A percentile compares a stretch with the other conserved stretches of the same genome.
Conservation (phyloP, 2,113 vertebrate genomes). For the Callithrix jacchus region DNA sequence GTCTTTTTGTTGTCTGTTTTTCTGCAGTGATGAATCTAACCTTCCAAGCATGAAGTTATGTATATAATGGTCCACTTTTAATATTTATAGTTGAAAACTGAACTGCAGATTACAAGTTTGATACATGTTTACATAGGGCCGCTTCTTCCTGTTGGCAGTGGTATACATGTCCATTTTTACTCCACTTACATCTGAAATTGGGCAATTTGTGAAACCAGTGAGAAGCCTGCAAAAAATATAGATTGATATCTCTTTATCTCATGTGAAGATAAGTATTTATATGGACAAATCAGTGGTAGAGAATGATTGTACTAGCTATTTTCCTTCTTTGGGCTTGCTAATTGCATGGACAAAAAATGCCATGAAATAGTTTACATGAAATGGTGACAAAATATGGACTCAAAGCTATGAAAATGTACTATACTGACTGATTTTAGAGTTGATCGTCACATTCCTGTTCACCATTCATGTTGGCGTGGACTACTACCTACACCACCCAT, state of each 20-base stretch:
- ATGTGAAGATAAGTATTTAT: conserved; percentile 59
- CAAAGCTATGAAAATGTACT: conserved; percentile 80
- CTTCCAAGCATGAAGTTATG: conserved; percentile 97
- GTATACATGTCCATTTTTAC: conserved; percentile 73
- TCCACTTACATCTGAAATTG: conserved; percentile 79
- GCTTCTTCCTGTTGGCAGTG: conserved; percentile 87
- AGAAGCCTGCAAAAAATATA: conserved; percentile 74
- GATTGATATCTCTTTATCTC: conserved; percentile 62
- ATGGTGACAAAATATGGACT: conserved; percentile 87
- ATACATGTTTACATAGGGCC: conserved; percentile 89
- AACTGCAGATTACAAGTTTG: conserved; percentile 84
- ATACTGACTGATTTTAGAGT: conserved; percentile 81
- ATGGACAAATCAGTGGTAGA: conserved; percentile 54
- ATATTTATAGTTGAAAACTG: conserved; percentile 96
- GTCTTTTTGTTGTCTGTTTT: conserved; percentile 86
- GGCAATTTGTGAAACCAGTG: conserved; percentile 69
- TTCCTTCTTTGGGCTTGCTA: conserved; percentile 80
- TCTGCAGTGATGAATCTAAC: conserved; percentile 99
- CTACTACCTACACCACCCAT: conserved; percentile 77
- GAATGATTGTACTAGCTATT: conserved; percentile 74
- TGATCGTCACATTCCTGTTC: conserved; percentile 76
- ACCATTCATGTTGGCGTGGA: conserved; percentile 78
- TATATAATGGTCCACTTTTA: conserved; percentile 95
- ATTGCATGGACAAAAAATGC: conserved; percentile 86
- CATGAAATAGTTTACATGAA: conserved; percentile 89